These are phyloP conservation scores for Girardinichthys multiradiatus DNA, from an alignment of 2,113 vertebrate genomes.

Conservation along the genomic window DNA sequence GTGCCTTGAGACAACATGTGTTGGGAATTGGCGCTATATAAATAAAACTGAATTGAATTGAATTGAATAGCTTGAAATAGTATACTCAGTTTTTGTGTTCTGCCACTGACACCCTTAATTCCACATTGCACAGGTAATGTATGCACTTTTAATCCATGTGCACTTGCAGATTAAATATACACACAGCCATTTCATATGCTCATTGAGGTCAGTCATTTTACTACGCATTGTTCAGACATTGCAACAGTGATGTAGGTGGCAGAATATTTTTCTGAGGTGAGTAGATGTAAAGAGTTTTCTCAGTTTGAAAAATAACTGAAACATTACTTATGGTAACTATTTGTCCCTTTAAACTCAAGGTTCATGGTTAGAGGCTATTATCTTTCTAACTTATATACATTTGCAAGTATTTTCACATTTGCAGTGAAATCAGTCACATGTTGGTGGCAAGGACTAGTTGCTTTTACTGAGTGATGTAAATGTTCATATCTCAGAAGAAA, in stretches of 20 bases:
- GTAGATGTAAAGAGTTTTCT: conserved; percentile 38
- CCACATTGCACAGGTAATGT: not conserved
- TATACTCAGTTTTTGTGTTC: not conserved
- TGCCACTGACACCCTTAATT: not conserved
- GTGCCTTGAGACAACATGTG: no score
- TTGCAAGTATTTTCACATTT: not conserved
- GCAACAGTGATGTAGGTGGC: conserved; percentile 25
- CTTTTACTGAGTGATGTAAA: no score
- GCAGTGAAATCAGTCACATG: not conserved
- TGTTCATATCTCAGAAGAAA: no score
- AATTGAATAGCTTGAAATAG: no score
- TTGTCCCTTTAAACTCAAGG: conserved; percentile 2
- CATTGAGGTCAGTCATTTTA: conserved; percentile 7
- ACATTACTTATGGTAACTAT: conserved; percentile 20
- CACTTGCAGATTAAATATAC: conserved; percentile 3
- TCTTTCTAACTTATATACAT: not conserved
- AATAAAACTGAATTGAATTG: no score
- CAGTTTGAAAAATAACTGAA: conserved; percentile 34
- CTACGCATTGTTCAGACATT: conserved; percentile 28
- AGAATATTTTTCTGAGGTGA: conserved; percentile 39
- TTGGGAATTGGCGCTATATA: no score
- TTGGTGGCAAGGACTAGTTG: no score
- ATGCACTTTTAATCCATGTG: not conserved
- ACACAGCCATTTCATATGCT: no score
- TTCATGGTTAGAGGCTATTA: not conserved